Evolutionary conservation across 2,797 vertebrate genomes (phyloP).

Genomic region (Periparus ater): DNA sequence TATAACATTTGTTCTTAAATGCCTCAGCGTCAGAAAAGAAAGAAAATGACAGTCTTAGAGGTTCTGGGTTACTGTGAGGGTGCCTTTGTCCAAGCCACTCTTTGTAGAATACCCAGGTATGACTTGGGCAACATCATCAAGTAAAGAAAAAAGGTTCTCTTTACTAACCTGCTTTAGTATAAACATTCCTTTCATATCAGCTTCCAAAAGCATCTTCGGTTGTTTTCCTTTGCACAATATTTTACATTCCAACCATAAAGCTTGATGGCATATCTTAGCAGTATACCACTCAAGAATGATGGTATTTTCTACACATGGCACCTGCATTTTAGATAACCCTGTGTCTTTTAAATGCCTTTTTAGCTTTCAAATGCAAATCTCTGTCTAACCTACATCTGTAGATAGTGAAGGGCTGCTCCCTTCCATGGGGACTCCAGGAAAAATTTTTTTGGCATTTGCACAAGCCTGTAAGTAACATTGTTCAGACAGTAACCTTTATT

Average conservation of each 20-base stretch:
- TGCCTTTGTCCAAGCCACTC: background rate
- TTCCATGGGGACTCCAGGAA: background rate
- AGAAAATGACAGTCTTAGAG: background rate
- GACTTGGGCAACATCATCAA: background rate
- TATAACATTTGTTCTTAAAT: background rate
- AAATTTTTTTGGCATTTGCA: background rate
- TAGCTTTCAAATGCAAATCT: background rate
- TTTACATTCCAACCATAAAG: background rate
- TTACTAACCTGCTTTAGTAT: background rate
- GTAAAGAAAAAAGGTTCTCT: background rate
- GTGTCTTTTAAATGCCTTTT: background rate
- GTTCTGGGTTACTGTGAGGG: background rate
- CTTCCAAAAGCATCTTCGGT: background rate
- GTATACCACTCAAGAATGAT: background rate
- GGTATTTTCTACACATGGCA: rapidly evolving
- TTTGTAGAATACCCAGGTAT: background rate
- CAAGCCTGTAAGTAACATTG: background rate
- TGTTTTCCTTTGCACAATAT: background rate
- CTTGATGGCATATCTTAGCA: background rate
- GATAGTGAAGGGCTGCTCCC: background rate
- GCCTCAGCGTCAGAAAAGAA: background rate
- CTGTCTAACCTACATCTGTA: background rate
- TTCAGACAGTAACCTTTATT: background rate
- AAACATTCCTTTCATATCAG: background rate
- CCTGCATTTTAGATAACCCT: background rate